Conservation (phyloP, 2,888 invertebrate species). For the Therioaphis trifolii region DNA sequence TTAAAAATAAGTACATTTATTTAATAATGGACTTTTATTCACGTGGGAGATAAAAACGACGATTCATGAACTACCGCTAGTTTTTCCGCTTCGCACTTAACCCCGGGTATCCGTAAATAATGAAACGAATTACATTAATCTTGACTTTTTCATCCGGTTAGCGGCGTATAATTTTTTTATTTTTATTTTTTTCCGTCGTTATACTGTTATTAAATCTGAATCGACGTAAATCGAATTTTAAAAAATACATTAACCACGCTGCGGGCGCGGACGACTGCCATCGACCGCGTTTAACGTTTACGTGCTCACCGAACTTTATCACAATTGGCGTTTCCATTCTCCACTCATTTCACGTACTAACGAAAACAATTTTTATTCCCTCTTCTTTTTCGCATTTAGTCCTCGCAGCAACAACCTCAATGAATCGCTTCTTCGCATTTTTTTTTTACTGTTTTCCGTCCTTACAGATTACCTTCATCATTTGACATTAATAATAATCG, state of each 20-base stretch:
- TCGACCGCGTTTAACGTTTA: slow-evolving; percentile 31
- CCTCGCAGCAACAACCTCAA: too few relatives aligned
- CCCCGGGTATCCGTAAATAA: slow-evolving; percentile 48
- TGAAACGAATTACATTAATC: slow-evolving; percentile 47
- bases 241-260: slow-evolving; percentile 48
- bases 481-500: too few relatives aligned
- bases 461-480: too few relatives aligned
- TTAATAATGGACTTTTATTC: background rate
- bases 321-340: slow-evolving; percentile 14
- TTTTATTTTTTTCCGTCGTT: slow-evolving; percentile 3
- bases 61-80: background rate
- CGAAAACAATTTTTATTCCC: background rate
- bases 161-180: background rate
- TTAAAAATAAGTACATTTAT: background rate
- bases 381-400: background rate
- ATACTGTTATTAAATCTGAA: slow-evolving; percentile 40
- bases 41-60: background rate
- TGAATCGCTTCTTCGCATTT: background rate
- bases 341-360: background rate
- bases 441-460: background rate
- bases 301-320: slow-evolving; percentile 25
- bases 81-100: slow-evolving; percentile 14
- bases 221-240: slow-evolving; percentile 52
- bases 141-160: slow-evolving; percentile 39
- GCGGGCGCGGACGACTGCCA: background rate